Percentiles rank a stretch among this genome's conserved stretches.
These are phyloP conservation scores for Ctena decussata DNA, from an alignment of 2,888 invertebrate species.

Conservation along the genomic window DNA sequence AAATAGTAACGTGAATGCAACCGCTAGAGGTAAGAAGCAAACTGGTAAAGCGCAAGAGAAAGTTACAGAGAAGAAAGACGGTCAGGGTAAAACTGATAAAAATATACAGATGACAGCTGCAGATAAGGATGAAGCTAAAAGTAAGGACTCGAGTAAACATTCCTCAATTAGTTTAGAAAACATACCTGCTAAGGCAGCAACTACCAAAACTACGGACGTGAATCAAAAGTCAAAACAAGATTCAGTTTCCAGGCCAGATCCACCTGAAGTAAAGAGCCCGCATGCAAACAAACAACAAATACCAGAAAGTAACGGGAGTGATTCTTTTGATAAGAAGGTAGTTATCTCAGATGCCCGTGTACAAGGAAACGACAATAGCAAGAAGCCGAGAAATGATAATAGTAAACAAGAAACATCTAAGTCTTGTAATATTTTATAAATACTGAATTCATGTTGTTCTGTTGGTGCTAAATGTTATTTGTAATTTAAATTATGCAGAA, in stretches of 20 bases:
- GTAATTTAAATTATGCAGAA: too few species aligned
- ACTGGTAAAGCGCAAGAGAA: too few species aligned
- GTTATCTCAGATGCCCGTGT: neutral
- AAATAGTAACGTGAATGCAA: neutral
- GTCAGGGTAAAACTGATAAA: too few species aligned
- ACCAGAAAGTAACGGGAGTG: neutral
- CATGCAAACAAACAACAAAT: neutral
- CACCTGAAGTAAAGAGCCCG: neutral
- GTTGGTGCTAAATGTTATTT: too few species aligned
- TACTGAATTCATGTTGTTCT: too few species aligned
- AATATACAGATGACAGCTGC: too few species aligned
- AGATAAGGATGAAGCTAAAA: too few species aligned
- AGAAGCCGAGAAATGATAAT: neutral
- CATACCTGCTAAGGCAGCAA: neutral
- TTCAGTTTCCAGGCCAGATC: neutral
- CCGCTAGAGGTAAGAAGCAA: too few species aligned
- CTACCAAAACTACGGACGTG: neutral
- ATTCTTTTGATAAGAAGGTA: neutral
- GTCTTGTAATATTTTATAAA: slow-evolving; percentile 6
- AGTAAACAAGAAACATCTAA: neutral
- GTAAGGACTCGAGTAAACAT: neutral
- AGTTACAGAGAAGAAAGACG: too few species aligned
- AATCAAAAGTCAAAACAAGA: neutral
- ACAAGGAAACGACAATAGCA: neutral
- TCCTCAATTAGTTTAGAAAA: neutral